phyloP scores from a whole-genome alignment of 2,113 vertebrate species.

The Halcyon malimbica region DNA sequence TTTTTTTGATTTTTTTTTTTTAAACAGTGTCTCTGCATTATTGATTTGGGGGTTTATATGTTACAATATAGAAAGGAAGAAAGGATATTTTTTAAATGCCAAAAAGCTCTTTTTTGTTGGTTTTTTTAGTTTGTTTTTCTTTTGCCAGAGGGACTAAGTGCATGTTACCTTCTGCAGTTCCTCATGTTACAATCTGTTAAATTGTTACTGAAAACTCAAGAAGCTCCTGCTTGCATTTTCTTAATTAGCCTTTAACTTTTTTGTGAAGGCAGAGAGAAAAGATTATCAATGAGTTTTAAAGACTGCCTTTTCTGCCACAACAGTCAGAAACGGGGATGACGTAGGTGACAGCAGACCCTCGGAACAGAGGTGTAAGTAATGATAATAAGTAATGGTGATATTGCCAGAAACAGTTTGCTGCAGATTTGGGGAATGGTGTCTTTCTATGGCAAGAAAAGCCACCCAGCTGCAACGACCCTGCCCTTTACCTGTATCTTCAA shows the following conservation, averaged over 20 bases:
- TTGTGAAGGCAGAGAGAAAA: not conserved
- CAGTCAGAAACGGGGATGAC: not conserved
- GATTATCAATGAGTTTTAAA: not conserved
- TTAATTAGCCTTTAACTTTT: conserved; percentile 30
- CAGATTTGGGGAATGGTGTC: not conserved
- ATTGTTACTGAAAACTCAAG: not conserved
- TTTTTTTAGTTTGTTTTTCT: conserved; percentile 3
- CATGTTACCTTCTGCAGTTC: not conserved
- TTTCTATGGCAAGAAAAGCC: not conserved
- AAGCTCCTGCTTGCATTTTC: not conserved
- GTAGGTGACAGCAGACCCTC: not conserved
- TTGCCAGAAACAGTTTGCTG: not conserved
- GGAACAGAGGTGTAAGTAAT: not conserved
- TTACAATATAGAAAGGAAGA: not conserved
- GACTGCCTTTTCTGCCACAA: not conserved
- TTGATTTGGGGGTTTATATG: conserved; percentile 29
- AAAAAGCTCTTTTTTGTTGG: not conserved
- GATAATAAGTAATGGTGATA: not conserved
- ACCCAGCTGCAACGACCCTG: not conserved
- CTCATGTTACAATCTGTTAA: not conserved
- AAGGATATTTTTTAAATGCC: conserved; percentile 23
- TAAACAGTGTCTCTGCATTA: conserved; percentile 22
- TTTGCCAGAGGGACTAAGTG: conserved; percentile 17
- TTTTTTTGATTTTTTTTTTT: no score
- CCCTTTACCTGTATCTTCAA: not conserved